Conservation (phyloP, 35 echinoderm and acorn worm genomes). For the Apostichopus parvimensis region DNA sequence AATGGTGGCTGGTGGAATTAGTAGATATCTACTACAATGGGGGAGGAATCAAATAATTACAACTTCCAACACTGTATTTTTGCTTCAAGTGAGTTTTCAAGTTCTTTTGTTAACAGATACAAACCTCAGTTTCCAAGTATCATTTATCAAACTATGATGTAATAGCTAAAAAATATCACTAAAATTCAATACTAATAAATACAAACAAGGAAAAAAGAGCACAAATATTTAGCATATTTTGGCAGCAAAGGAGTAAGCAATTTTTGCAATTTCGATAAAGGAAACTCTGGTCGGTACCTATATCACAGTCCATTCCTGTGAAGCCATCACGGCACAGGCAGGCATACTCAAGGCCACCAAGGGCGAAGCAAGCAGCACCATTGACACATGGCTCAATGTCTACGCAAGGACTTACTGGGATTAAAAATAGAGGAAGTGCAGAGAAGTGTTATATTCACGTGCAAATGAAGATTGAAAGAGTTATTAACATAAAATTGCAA, state of each 20-base stretch:
- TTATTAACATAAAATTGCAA: too few species aligned
- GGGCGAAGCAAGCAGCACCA: constrained; percentile 43
- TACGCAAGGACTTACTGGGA: constrained; percentile 51
- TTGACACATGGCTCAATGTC: constrained; percentile 50
- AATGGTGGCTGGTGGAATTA: too few species aligned
- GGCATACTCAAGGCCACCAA: constrained; percentile 28
- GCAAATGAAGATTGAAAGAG: neutral
- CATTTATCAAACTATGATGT: too few species aligned
- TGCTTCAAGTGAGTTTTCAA: too few species aligned
- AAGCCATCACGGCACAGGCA: constrained; percentile 38
- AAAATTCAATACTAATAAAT: neutral
- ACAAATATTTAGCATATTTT: neutral
- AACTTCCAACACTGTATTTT: too few species aligned
- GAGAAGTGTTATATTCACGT: neutral
- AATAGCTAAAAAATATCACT: neutral
- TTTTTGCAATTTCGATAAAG: neutral
- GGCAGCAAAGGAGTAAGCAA: neutral
- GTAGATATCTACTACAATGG: too few species aligned
- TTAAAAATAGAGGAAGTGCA: constrained; percentile 1
- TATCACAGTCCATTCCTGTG: constrained; percentile 39
- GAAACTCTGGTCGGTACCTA: constrained; percentile 27
- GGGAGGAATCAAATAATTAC: too few species aligned
- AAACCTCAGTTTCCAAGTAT: too few species aligned
- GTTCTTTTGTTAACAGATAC: too few species aligned
- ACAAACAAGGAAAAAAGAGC: neutral